phyloP scores from a whole-genome alignment of 2,113 vertebrate species.

The Bubo blakistoni region DNA sequence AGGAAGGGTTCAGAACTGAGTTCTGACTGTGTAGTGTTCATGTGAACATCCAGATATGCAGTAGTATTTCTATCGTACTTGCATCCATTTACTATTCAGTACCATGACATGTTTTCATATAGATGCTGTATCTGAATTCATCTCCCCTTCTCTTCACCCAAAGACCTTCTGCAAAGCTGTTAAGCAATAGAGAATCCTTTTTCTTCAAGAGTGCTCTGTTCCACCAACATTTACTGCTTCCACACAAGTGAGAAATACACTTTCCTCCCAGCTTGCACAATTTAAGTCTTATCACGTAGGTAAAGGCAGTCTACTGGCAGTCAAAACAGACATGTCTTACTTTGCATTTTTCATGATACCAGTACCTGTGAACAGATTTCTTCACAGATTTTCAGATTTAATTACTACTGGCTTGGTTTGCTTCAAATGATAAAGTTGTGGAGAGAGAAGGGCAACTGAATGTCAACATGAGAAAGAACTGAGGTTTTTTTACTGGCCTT shows the following conservation, averaged over 20 bases:
- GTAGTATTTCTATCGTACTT: neutral
- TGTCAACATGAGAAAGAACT: neutral
- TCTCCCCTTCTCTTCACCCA: neutral
- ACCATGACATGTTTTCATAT: neutral
- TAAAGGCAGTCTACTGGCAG: constrained; percentile 56
- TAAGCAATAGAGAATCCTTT: neutral
- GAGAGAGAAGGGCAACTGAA: neutral
- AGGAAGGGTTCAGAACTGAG: neutral
- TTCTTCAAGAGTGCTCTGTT: neutral
- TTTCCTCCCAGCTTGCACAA: constrained; percentile 44
- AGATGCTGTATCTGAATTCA: neutral
- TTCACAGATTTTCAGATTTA: constrained; percentile 61
- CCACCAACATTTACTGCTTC: constrained; percentile 1
- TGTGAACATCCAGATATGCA: neutral
- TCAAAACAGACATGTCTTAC: constrained; percentile 56
- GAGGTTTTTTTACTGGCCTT: neutral
- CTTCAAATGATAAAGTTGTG: neutral
- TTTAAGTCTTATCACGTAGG: constrained; percentile 52
- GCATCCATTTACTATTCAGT: neutral
- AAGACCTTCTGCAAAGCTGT: neutral
- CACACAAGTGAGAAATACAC: neutral
- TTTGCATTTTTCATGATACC: constrained; percentile 60
- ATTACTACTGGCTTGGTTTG: constrained; percentile 34
- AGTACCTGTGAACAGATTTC: constrained; percentile 58
- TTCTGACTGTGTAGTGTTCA: neutral